Evolutionary conservation across 2,113 vertebrate genomes (phyloP).

Genomic region (Oenanthe oenanthe): DNA sequence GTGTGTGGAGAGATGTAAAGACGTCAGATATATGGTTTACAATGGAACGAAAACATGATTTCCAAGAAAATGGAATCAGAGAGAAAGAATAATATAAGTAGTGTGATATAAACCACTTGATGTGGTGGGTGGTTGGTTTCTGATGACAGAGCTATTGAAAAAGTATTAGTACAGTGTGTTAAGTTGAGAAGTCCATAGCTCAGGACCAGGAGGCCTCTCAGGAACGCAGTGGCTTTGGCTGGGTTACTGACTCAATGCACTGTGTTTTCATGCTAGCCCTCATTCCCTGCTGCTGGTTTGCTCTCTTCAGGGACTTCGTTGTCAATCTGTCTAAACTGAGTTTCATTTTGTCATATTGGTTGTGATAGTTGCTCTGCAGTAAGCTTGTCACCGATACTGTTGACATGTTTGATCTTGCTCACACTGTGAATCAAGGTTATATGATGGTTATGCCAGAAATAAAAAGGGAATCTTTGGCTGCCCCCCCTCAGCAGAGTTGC

Average conservation of each 20-base stretch:
- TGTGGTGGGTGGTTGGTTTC: not conserved
- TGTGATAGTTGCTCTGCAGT: constrained; percentile 37
- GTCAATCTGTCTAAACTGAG: not conserved
- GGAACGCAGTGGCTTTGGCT: constrained; percentile 21
- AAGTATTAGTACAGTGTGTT: not conserved
- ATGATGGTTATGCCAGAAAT: constrained; percentile 46
- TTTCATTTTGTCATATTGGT: constrained; percentile 3
- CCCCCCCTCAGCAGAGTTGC: constrained; percentile 17
- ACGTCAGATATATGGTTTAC: constrained; percentile 29
- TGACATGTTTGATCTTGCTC: constrained; percentile 49
- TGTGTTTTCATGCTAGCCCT: not conserved
- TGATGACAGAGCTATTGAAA: constrained; percentile 27
- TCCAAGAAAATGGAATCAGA: not conserved
- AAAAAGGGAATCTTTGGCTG: not conserved
- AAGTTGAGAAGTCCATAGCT: constrained; percentile 46
- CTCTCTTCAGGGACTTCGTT: not conserved
- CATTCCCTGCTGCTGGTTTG: not conserved
- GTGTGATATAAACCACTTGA: constrained; percentile 9
- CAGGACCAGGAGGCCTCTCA: constrained; percentile 39
- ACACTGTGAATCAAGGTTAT: constrained; percentile 60
- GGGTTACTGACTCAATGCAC: constrained; percentile 25
- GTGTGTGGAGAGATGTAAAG: not conserved
- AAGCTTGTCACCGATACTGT: constrained; percentile 35
- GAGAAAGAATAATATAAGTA: constrained; percentile 2
- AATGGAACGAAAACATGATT: not conserved